phyloP scores from a whole-genome alignment of 2,113 vertebrate species.

The Synodontis membranacea region DNA sequence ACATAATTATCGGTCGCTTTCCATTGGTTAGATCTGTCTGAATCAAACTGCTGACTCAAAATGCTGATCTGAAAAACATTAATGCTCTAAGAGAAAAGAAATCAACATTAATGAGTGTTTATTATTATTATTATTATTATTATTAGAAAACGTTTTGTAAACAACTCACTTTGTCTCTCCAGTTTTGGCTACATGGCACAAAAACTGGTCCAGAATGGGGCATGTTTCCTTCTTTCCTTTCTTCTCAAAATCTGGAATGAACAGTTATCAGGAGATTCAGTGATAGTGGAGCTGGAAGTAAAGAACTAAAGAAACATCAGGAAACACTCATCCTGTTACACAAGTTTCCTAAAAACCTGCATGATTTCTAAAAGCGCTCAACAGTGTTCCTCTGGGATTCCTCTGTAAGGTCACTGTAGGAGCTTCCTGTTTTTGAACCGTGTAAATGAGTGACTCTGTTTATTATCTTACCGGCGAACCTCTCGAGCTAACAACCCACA shows the following conservation, averaged over 20 bases:
- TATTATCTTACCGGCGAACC: not conserved
- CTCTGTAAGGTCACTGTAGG: not conserved
- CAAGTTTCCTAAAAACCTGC: not conserved
- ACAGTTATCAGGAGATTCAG: too few relatives aligned
- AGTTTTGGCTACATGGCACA: conserved; percentile 93
- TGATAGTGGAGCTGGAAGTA: too few relatives aligned
- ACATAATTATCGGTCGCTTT: not conserved
- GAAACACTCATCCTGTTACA: not conserved
- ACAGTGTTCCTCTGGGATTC: not conserved
- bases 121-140: too few relatives aligned
- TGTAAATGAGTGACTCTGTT: too few relatives aligned
- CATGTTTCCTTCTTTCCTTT: conserved; percentile 89
- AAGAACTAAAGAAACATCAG: not conserved
- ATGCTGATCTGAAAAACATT: not conserved
- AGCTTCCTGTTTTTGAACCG: not conserved
- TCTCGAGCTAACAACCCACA: not conserved
- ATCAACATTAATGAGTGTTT: not conserved
- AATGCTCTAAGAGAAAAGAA: not conserved
- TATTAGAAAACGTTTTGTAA: not conserved
- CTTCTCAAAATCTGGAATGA: conserved; percentile 90
- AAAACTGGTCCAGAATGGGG: conserved; percentile 88
- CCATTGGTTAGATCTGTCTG: not conserved
- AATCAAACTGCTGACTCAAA: not conserved
- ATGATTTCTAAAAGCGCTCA: not conserved
- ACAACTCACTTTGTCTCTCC: conserved; percentile 91